Percentiles rank a stretch among this genome's conserved stretches.
These are phyloP conservation scores for Sula dactylatra DNA, from an alignment of 2,113 vertebrate genomes.

Conservation along the genomic window DNA sequence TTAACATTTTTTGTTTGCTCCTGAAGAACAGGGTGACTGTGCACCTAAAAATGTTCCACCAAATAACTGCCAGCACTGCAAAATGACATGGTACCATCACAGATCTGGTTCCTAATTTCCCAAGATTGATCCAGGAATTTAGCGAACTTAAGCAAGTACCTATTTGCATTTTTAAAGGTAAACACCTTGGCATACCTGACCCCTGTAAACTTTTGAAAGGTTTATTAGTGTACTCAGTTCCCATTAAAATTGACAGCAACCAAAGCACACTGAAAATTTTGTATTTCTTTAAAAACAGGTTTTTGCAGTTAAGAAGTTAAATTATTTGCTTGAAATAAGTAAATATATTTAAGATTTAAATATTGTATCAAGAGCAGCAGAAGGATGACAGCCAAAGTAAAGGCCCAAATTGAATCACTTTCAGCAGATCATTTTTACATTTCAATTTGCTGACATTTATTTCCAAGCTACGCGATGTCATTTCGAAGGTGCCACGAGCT, in stretches of 20 bases:
- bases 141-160: neutral
- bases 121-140: neutral
- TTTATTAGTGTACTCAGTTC: neutral
- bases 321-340: neutral
- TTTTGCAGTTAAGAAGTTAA: neutral
- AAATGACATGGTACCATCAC: neutral
- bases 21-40: neutral
- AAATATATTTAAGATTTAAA: neutral
- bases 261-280: neutral
- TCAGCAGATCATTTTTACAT: neutral
- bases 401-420: neutral
- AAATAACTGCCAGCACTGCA: neutral
- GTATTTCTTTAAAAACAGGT: neutral
- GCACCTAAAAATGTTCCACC: neutral
- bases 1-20: neutral
- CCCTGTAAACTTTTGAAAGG: neutral
- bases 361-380: neutral
- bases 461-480: neutral
- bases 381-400: neutral
- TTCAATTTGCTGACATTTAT: neutral
- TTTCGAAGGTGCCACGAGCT: slow-evolving; percentile 31
- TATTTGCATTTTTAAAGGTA: neutral
- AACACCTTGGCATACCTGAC: neutral
- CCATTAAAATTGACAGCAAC: neutral
- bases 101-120: neutral